These are phyloP conservation scores for Geophilus truncorum DNA, from an alignment of 2,888 invertebrate species.

Conservation along the genomic window DNA sequence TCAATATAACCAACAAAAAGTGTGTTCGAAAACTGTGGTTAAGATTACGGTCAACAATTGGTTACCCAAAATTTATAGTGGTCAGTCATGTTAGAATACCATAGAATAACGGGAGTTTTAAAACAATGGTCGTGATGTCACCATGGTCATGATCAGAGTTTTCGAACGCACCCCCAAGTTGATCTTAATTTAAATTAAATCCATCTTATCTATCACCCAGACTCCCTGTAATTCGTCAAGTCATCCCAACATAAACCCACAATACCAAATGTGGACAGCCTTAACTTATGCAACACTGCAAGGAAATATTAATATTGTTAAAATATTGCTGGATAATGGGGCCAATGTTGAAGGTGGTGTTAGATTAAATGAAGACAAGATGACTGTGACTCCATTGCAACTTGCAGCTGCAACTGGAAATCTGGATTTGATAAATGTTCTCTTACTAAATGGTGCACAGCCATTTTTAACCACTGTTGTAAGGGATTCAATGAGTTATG, in stretches of 20 bases:
- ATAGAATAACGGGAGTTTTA: too few relatives aligned
- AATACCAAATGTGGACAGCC: slow-evolving; percentile 80
- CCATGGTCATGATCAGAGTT: too few relatives aligned
- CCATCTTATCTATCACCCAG: too few relatives aligned
- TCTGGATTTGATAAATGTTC: slow-evolving; percentile 69
- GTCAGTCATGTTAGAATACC: too few relatives aligned
- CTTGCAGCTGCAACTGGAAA: slow-evolving; percentile 67
- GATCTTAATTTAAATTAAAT: too few relatives aligned
- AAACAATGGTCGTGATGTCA: too few relatives aligned
- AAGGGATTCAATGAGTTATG: slow-evolving; percentile 77
- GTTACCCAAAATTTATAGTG: too few relatives aligned
- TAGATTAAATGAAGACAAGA: slow-evolving; percentile 72
- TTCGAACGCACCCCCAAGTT: too few relatives aligned
- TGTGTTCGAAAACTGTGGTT: too few relatives aligned
- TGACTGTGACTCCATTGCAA: slow-evolving; percentile 82
- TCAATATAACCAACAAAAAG: too few relatives aligned
- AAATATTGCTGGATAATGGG: slow-evolving; percentile 62
- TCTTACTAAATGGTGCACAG: slow-evolving; percentile 78
- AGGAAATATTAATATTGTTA: slow-evolving; percentile 49
- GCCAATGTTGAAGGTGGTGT: slow-evolving; percentile 83
- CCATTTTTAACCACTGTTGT: slow-evolving; percentile 79
- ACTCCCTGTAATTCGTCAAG: slow-evolving; percentile 57
- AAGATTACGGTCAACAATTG: too few relatives aligned
- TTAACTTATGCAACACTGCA: slow-evolving; percentile 70
- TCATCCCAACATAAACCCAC: slow-evolving; percentile 52